phyloP scores from a whole-genome alignment of 2,113 vertebrate species.

The Ptychochromis oligacanthus region DNA sequence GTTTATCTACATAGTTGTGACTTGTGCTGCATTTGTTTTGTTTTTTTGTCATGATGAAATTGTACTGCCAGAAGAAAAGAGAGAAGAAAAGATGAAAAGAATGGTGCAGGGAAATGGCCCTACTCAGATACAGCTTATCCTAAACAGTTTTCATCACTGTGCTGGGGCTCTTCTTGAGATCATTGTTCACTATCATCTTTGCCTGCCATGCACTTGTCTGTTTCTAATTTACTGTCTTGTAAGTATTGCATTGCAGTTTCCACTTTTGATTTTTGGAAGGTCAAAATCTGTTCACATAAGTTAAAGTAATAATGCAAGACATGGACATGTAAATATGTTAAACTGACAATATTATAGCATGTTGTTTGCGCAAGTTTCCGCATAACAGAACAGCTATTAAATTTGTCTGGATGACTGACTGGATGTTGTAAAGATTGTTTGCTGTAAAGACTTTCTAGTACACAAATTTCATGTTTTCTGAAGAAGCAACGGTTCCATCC shows the following conservation, averaged over 20 bases:
- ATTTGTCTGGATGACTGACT: background rate
- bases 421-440: background rate
- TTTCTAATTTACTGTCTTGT: constrained; percentile 5
- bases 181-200: constrained; percentile 16
- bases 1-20: constrained; percentile 7
- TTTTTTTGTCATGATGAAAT: constrained; percentile 39
- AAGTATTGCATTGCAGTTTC: background rate
- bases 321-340: background rate
- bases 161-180: background rate
- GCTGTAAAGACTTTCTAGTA: background rate
- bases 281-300: background rate
- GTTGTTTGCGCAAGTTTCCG: background rate
- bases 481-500: background rate
- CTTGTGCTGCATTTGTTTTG: constrained; percentile 26
- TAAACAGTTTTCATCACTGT: background rate
- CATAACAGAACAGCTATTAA: background rate
- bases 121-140: background rate
- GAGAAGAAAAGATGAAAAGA: background rate
- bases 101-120: background rate
- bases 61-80: background rate
- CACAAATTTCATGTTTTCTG: background rate
- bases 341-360: background rate
- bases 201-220: constrained; percentile 9
- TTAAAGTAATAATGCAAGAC: background rate
- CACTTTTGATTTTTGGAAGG: background rate